Evolutionary conservation across 2,113 vertebrate species (phyloP).

Genomic region (Sinocyclocheilus maitianheensis): DNA sequence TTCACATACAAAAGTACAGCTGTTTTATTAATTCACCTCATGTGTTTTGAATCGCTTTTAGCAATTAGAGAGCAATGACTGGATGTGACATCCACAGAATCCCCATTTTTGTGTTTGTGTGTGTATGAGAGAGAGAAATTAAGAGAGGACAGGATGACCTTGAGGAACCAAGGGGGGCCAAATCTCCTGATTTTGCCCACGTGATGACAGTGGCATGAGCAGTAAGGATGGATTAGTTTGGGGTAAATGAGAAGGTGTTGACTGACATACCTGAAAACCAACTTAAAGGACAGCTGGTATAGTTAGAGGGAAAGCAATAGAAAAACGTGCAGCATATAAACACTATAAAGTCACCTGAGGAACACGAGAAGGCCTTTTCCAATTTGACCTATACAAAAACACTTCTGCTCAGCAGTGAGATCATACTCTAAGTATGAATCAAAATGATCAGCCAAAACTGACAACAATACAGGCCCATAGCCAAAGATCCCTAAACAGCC

Average conservation of each 20-base stretch:
- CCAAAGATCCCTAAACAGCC: conserved; percentile 11
- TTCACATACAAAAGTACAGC: neutral
- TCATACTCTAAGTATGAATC: conserved; percentile 41
- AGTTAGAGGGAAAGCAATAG: neutral
- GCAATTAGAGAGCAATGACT: neutral
- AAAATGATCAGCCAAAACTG: conserved; percentile 1
- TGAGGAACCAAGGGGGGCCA: neutral
- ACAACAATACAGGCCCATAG: conserved; percentile 25
- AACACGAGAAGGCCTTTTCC: neutral
- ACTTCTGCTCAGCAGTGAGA: conserved; percentile 14
- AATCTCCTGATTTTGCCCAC: neutral
- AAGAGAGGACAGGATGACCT: conserved; percentile 11
- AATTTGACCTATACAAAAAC: conserved; percentile 2
- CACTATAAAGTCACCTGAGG: neutral
- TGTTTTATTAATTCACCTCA: neutral
- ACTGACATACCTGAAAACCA: conserved; percentile 32
- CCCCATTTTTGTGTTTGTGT: neutral
- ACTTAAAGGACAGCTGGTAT: neutral
- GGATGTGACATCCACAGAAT: neutral
- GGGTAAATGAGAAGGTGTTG: conserved; percentile 36
- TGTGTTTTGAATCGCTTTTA: conserved; percentile 2
- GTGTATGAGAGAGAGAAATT: neutral
- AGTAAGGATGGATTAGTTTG: conserved; percentile 23
- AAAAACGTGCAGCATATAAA: neutral
- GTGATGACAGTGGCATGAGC: neutral